These are phyloP conservation scores for Lysandra bellargus DNA, from an alignment of 2,888 invertebrate genomes.

Conservation along the genomic window DNA sequence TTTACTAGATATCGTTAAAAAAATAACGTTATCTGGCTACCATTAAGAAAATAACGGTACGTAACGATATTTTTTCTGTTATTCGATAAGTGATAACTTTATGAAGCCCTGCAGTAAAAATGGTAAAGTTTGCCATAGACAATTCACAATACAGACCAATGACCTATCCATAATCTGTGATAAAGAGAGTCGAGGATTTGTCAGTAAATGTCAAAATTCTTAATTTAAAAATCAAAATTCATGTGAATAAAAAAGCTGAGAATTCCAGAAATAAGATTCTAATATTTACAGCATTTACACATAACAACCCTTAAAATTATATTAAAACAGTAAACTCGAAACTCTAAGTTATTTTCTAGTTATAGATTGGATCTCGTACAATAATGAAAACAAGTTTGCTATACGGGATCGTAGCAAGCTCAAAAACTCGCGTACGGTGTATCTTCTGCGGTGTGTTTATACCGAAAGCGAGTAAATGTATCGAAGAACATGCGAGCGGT, in stretches of 20 bases:
- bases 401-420: conserved; percentile 57
- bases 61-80: no score
- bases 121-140: no score
- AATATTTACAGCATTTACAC: neutral
- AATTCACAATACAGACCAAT: no score
- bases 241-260: neutral
- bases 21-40: no score
- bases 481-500: conserved; percentile 63
- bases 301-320: neutral
- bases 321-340: neutral
- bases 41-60: no score
- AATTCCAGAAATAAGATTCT: neutral
- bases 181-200: no score
- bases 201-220: no score
- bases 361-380: conserved; percentile 1
- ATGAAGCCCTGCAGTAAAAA: no score
- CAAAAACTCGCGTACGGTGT: conserved; percentile 63
- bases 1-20: no score
- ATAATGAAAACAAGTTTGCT: conserved; percentile 60
- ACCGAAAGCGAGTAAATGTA: conserved; percentile 63
- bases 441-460: conserved; percentile 62
- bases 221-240: neutral
- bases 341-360: neutral
- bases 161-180: no score
- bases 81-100: no score